Percentiles rank a stretch among this genome's conserved stretches.
phyloP scores from a whole-genome alignment of 2,888 invertebrate species.

The Tiliacea aurago region DNA sequence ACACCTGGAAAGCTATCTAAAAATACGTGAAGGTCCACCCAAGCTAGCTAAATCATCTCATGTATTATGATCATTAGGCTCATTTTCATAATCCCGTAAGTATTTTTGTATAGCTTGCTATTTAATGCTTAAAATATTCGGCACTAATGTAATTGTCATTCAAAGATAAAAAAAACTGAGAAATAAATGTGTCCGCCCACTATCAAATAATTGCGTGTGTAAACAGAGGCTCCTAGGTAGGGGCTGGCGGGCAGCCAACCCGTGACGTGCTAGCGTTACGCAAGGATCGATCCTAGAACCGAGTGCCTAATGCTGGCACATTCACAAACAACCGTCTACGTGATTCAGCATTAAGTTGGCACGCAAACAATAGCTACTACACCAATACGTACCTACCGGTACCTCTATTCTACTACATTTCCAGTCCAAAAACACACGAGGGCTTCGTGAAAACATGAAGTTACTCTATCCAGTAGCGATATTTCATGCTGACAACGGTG shows the following conservation, averaged over 20 bases:
- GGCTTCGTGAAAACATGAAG: conserved; percentile 59
- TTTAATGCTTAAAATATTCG: not conserved
- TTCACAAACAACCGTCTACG: conserved; percentile 59
- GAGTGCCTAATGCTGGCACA: conserved; percentile 60
- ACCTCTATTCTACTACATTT: conserved; percentile 38
- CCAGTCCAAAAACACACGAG: conserved; percentile 39
- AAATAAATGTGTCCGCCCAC: conserved; percentile 25
- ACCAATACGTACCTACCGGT: conserved; percentile 30
- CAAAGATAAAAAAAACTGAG: conserved; percentile 2
- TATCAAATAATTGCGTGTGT: conserved; percentile 55
- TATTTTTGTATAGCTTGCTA: not conserved
- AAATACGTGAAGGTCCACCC: conserved; percentile 27
- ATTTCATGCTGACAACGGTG: conserved; percentile 47
- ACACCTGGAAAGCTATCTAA: conserved; percentile 40
- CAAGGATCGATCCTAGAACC: conserved; percentile 69
- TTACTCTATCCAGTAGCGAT: conserved; percentile 44
- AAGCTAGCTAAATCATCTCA: conserved; percentile 21
- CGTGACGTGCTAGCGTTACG: conserved; percentile 69
- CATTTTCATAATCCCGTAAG: conserved; percentile 27
- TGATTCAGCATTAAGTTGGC: conserved; percentile 56
- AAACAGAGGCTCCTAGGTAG: conserved; percentile 62
- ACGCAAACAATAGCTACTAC: conserved; percentile 53
- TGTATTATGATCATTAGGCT: conserved; percentile 34
- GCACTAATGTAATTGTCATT: not conserved
- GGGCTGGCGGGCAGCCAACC: conserved; percentile 74